These are phyloP conservation scores for Nezara viridula DNA, from an alignment of 2,888 invertebrate species.

Conservation along the genomic window DNA sequence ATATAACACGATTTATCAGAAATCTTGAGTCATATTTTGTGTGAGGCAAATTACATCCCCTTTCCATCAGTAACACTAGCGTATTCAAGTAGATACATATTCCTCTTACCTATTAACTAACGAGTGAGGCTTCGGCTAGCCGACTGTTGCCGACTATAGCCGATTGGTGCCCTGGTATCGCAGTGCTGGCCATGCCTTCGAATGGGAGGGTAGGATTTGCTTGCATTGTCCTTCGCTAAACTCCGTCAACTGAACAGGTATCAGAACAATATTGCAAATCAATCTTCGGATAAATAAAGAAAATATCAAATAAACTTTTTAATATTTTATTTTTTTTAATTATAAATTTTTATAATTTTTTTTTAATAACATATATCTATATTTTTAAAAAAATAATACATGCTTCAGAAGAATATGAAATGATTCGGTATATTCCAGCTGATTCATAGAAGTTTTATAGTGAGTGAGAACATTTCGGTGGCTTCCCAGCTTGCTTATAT, in stretches of 20 bases:
- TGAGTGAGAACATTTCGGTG: background rate
- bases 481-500: background rate
- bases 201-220: background rate
- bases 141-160: background rate
- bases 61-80: too few species aligned
- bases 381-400: background rate
- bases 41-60: too few species aligned
- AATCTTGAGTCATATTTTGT: too few species aligned
- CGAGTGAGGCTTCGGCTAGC: background rate
- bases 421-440: background rate
- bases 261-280: background rate
- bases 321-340: background rate
- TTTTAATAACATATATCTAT: background rate
- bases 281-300: background rate
- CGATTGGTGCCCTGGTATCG: conserved; percentile 1
- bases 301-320: background rate
- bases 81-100: too few species aligned
- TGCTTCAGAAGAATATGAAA: background rate
- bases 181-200: conserved; percentile 35
- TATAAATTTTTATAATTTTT: background rate
- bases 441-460: background rate
- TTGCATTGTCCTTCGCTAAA: background rate
- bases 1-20: too few species aligned
- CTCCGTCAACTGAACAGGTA: conserved; percentile 43
- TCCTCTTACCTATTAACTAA: too few species aligned